phyloP scores from a whole-genome alignment of 2,888 invertebrate genomes.

The Subacronicta megacephala region DNA sequence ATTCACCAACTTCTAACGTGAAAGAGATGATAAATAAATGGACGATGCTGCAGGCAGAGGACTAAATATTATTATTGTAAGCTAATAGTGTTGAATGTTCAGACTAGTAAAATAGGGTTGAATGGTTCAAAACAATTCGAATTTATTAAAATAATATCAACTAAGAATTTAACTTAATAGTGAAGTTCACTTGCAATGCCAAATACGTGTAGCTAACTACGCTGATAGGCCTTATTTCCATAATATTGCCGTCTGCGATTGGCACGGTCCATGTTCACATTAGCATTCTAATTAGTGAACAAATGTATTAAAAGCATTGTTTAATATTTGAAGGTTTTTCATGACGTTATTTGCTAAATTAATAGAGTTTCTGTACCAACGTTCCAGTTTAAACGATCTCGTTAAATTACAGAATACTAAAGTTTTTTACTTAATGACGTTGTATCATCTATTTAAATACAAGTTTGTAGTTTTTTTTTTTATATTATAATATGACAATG shows the following conservation, averaged over 20 bases:
- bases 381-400: neutral
- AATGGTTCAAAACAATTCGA: too few species aligned
- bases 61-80: too few species aligned
- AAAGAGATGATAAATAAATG: too few species aligned
- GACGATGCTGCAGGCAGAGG: too few species aligned
- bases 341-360: neutral
- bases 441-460: neutral
- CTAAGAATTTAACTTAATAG: too few species aligned
- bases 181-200: too few species aligned
- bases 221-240: slow-evolving; percentile 21
- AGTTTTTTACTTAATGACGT: neutral
- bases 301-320: slow-evolving; percentile 23
- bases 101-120: too few species aligned
- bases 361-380: neutral
- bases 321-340: neutral
- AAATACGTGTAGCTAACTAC: slow-evolving; percentile 9
- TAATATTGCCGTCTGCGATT: slow-evolving; percentile 30
- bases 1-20: too few species aligned
- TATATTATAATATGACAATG: too few species aligned
- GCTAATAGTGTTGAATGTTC: too few species aligned
- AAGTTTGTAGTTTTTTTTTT: too few species aligned
- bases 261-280: slow-evolving; percentile 21
- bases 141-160: too few species aligned
- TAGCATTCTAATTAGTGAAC: slow-evolving; percentile 38
- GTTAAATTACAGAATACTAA: neutral